Evolutionary conservation across 2,113 vertebrate species (phyloP).

Genomic region (Lycaon pictus): DNA sequence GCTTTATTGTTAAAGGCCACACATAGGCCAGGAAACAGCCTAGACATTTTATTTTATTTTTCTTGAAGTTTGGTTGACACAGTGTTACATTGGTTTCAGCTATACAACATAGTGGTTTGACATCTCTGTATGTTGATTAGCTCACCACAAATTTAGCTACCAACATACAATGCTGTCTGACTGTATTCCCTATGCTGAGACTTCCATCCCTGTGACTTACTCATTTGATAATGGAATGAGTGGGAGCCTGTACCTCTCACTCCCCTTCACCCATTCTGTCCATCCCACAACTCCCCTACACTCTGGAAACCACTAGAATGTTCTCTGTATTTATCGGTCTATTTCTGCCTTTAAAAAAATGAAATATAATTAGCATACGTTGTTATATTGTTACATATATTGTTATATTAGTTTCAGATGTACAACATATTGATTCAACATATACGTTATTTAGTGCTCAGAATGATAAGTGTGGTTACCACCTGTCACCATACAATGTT

Average conservation of each 20-base stretch:
- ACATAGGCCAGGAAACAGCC: background rate
- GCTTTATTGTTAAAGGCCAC: background rate
- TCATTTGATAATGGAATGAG: background rate
- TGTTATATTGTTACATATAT: background rate
- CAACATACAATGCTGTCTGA: background rate
- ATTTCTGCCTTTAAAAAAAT: background rate
- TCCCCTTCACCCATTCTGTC: background rate
- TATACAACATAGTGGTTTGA: background rate
- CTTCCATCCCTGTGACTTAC: background rate
- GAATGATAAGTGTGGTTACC: background rate
- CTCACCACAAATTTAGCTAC: background rate
- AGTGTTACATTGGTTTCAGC: background rate
- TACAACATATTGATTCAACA: background rate
- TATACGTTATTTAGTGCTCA: background rate
- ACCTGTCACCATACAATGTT: background rate
- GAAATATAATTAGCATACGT: background rate
- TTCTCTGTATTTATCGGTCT: background rate
- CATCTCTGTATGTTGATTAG: background rate
- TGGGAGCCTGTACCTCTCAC: background rate
- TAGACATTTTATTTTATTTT: background rate
- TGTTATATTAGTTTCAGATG: background rate
- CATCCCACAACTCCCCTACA: background rate
- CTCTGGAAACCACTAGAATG: background rate
- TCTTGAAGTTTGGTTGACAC: background rate
- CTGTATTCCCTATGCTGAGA: background rate